Percentiles rank a stretch among this genome's conserved stretches.
Conservation (phyloP, 2,797 vertebrate species). For the Sphaeramia orbicularis region DNA sequence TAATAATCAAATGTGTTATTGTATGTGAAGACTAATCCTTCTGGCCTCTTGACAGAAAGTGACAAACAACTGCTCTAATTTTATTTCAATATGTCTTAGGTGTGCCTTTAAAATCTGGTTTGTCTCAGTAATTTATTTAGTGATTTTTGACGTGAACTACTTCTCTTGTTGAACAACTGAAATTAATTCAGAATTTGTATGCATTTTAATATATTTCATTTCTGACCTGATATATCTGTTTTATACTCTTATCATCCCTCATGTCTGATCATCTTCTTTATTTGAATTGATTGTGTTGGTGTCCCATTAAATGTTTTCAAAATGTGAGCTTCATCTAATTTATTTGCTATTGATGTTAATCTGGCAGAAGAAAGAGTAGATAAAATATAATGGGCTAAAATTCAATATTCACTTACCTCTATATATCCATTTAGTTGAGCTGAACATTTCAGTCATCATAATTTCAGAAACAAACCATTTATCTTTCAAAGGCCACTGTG, state of each 20-base stretch:
- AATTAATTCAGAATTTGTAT: too few relatives aligned
- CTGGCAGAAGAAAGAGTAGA: constrained; percentile 13
- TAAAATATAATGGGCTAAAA: constrained; percentile 20
- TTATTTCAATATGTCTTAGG: too few relatives aligned
- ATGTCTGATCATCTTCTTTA: constrained; percentile 1
- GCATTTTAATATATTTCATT: constrained; percentile 2
- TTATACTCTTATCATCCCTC: not conserved
- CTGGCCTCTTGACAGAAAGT: not conserved
- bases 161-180: too few relatives aligned
- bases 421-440: constrained; percentile 2
- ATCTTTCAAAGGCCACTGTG: constrained; percentile 17
- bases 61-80: not conserved
- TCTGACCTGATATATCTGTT: not conserved
- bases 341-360: constrained; percentile 28
- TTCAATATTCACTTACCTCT: constrained; percentile 24
- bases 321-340: constrained; percentile 20
- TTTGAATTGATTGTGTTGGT: constrained; percentile 15
- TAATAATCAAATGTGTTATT: not conserved
- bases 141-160: too few relatives aligned
- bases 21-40: not conserved
- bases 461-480: constrained; percentile 39
- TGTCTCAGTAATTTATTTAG: too few relatives aligned
- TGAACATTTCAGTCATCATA: constrained; percentile 33
- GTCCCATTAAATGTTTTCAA: constrained; percentile 29
- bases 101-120: too few relatives aligned